Conservation (phyloP, 2,888 invertebrate genomes). For the Acanthoscelides obtectus region DNA sequence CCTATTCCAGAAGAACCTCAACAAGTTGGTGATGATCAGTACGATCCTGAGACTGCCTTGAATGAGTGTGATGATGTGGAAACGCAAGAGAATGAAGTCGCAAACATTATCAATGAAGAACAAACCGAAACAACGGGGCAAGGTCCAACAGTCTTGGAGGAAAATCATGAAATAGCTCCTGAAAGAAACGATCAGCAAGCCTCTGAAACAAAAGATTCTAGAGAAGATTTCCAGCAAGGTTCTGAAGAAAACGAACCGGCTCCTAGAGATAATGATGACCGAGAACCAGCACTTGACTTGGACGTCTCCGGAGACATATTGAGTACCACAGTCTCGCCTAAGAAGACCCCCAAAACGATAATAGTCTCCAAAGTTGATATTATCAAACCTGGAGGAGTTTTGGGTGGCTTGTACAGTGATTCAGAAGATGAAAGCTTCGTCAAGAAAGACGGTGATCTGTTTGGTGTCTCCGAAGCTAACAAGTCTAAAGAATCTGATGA, state of each 20-base stretch:
- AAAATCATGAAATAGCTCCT: too few species aligned
- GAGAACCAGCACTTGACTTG: too few species aligned
- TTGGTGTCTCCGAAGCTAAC: not conserved
- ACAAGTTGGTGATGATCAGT: not conserved
- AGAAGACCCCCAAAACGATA: not conserved
- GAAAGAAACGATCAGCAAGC: too few species aligned
- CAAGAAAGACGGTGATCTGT: conserved; percentile 31
- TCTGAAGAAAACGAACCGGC: too few species aligned
- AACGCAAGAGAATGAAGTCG: conserved; percentile 1
- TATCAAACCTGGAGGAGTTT: conserved; percentile 15
- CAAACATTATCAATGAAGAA: not conserved
- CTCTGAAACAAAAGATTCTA: too few species aligned
- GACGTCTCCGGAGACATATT: not conserved
- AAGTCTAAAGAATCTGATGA: conserved; percentile 38
- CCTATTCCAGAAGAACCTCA: not conserved
- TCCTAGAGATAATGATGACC: too few species aligned
- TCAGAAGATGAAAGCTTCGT: conserved; percentile 43
- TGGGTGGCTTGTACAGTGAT: conserved; percentile 40
- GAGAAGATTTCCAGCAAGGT: too few species aligned
- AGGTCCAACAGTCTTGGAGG: too few species aligned
- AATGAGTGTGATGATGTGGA: conserved; percentile 8
- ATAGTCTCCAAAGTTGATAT: not conserved
- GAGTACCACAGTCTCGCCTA: not conserved
- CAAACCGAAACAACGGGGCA: too few species aligned
- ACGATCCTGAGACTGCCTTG: not conserved